Conservation (phyloP, 2,888 invertebrate genomes). For the Hymenopus coronatus region DNA sequence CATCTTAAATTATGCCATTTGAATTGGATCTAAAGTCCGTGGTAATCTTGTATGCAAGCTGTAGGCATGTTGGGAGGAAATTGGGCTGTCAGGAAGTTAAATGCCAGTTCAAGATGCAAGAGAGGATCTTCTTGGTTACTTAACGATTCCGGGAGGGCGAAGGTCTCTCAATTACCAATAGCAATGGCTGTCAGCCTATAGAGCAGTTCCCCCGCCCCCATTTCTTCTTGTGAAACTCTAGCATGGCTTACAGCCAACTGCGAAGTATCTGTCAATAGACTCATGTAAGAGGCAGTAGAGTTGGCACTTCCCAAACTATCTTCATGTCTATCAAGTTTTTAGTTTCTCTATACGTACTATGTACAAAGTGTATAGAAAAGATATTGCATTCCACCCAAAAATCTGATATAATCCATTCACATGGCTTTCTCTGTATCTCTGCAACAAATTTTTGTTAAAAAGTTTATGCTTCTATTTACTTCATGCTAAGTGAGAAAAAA, state of each 20-base stretch:
- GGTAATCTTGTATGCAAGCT: constrained; percentile 14
- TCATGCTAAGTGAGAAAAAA: too few relatives aligned
- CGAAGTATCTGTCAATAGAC: background rate
- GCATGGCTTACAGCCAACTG: background rate
- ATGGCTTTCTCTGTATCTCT: too few relatives aligned
- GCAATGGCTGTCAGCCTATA: background rate
- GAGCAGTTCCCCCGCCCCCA: background rate
- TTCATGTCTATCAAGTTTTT: too few relatives aligned
- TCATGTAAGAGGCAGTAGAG: too few relatives aligned
- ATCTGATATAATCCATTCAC: too few relatives aligned
- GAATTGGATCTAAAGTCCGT: background rate
- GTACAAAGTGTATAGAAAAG: too few relatives aligned
- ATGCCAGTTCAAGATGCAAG: constrained; percentile 1
- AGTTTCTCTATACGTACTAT: too few relatives aligned
- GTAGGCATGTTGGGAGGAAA: constrained; percentile 8
- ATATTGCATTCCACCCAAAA: too few relatives aligned
- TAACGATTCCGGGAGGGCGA: background rate
- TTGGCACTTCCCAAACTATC: too few relatives aligned
- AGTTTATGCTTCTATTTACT: too few relatives aligned
- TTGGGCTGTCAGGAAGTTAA: constrained; percentile 13
- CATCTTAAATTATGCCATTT: constrained; percentile 18
- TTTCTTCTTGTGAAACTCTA: background rate
- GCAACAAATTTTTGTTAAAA: too few relatives aligned
- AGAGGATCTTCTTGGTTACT: background rate
- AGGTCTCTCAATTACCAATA: background rate